Evolutionary conservation across 2,113 vertebrate species (phyloP).

Genomic region (Thunnus maccoyii): DNA sequence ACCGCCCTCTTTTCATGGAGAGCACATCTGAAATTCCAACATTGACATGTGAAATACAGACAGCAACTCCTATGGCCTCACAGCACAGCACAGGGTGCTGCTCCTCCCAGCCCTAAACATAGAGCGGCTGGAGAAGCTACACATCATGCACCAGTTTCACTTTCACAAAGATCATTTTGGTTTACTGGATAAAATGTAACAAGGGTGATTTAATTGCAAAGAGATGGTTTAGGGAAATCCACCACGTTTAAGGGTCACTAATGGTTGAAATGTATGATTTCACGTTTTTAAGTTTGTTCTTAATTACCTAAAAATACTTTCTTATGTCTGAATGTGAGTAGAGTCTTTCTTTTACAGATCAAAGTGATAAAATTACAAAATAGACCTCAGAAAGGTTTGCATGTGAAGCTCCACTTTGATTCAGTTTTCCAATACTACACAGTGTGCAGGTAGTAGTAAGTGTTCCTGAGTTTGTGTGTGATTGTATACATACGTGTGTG

Average conservation of each 20-base stretch:
- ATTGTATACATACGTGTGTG: not conserved
- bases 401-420: not conserved
- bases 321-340: not conserved
- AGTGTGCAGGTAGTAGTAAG: not conserved
- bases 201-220: not conserved
- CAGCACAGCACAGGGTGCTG: conserved; percentile 36
- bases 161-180: not conserved
- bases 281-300: not conserved
- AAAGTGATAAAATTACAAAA: not conserved
- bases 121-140: conserved; percentile 9
- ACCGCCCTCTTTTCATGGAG: conserved; percentile 56
- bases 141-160: conserved; percentile 12
- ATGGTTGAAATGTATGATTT: conserved; percentile 2
- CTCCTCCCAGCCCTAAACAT: conserved; percentile 35
- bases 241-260: not conserved
- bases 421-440: not conserved
- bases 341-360: not conserved
- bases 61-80: conserved; percentile 68
- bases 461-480: not conserved
- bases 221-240: not conserved
- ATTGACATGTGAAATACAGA: conserved; percentile 74
- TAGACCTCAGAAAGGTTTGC: not conserved
- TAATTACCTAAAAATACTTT: not conserved
- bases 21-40: conserved; percentile 75
- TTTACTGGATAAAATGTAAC: not conserved